Evolutionary conservation across 2,113 vertebrate species (phyloP), one percentile per base, ranked within the genome.

Genomic region (Chaetops frenatus): DNA sequence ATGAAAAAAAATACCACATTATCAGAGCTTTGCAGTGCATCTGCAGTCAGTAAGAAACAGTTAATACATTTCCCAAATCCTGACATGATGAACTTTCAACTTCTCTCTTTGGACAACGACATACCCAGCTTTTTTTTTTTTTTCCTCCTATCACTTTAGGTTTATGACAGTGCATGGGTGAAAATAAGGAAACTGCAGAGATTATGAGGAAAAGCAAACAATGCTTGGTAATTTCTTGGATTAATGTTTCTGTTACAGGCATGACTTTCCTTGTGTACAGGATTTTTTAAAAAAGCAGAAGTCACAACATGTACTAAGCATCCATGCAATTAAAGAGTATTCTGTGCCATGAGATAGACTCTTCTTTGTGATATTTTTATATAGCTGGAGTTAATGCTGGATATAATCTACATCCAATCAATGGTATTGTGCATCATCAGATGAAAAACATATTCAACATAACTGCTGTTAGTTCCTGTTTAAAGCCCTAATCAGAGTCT

Each of bases 331-430:
- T 97, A 97, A 96, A 95, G 94, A 95, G 94, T 62, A 97, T 97
- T 97, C 96, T 97, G 83, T 95, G 93, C 81, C 70, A 50, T 69
- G 91, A 96, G 95, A 95, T 94, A 94, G 84, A 94, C 67, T 95
- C 96, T 92, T 65, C 90, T 95, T 97, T 97, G 95, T 97, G 96
- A 90, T 96, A 95, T 97, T 95, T 97, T 97, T 97, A 95, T 86
- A 96, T 89, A 96, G 93, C 88, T 94, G 90, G 93, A 96, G 94
- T 97, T 97, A 97, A 95, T 96, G 96, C 84, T 95, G 96, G 92
- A 95, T 96, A 96, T 96, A 97, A 97, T 97, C 95, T 96, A 74
- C 94, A 88, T 96, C 96, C 96, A 97, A 97, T 97, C 97, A 97
- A 97, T 97, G 95, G 96, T 96, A 97, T 97, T 97, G 97, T 97